A percentile compares a stretch with the other conserved stretches of the same genome.
Conservation (phyloP, 2,888 invertebrate genomes). For the Andrena trimmerana region DNA sequence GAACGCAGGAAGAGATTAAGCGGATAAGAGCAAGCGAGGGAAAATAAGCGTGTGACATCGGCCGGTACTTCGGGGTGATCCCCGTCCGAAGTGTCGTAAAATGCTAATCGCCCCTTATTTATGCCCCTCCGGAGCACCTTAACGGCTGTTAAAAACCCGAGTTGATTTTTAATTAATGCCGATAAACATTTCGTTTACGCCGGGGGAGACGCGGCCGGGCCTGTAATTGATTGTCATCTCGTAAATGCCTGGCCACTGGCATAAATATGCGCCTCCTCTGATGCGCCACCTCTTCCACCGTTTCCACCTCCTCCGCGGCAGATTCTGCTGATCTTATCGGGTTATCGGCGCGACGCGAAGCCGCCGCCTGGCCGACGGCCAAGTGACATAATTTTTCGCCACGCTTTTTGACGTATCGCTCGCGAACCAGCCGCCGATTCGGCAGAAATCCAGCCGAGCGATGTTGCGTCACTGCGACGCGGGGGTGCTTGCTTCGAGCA, state of each 20-base stretch:
- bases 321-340: conserved; percentile 49
- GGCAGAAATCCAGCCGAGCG: not conserved
- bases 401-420: not conserved
- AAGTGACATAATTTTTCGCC: conserved; percentile 29
- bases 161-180: conserved; percentile 37
- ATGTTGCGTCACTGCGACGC: not conserved
- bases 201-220: not conserved
- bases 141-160: conserved; percentile 9
- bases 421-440: not conserved
- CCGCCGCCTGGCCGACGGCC: conserved; percentile 27
- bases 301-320: not conserved
- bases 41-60: conserved; percentile 4
- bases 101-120: conserved; percentile 46
- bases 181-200: conserved; percentile 32
- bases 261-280: conserved; percentile 24
- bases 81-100: conserved; percentile 9
- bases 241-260: conserved; percentile 7
- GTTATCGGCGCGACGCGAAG: conserved; percentile 16
- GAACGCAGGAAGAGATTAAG: conserved; percentile 8
- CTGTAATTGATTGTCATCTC: conserved; percentile 38
- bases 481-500: not conserved
- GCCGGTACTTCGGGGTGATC: conserved; percentile 9
- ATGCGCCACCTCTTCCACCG: not conserved
- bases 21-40: not conserved
- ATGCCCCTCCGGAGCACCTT: not conserved